A percentile compares a stretch with the other conserved stretches of the same genome.
Evolutionary conservation across 1,140 invertebrate genomes (phyloP).

Genomic region (Acromyrmex charruanus): DNA sequence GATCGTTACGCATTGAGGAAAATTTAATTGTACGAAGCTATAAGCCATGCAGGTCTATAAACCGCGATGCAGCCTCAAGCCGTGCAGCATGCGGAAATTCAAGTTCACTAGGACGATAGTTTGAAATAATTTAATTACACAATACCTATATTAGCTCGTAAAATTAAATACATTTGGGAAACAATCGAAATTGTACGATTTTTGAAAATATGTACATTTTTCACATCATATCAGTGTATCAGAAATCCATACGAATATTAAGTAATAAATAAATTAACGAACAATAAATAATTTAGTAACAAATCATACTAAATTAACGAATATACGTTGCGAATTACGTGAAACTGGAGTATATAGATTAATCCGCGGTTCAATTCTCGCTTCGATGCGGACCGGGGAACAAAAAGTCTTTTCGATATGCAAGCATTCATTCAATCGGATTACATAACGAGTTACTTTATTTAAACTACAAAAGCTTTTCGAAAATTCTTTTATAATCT

Average conservation of each 20-base stretch:
- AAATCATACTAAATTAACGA: slow-evolving; percentile 1
- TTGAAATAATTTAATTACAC: slow-evolving; percentile 6
- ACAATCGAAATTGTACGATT: background rate
- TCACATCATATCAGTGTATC: background rate
- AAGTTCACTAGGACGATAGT: background rate
- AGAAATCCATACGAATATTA: background rate
- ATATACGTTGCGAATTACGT: slow-evolving; percentile 23
- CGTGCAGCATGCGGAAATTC: background rate
- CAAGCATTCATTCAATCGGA: background rate
- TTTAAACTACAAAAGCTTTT: slow-evolving; percentile 43
- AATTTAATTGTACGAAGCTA: slow-evolving; percentile 30
- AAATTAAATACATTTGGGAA: background rate
- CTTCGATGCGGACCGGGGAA: background rate
- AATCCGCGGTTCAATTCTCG: slow-evolving; percentile 11
- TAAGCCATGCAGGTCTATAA: background rate
- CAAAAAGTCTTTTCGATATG: background rate
- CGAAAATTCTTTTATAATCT: slow-evolving; percentile 19
- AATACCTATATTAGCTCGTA: background rate
- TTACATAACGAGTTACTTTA: slow-evolving; percentile 15
- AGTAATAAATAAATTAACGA: slow-evolving; percentile 7
- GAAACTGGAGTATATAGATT: slow-evolving; percentile 5
- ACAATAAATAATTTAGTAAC: background rate
- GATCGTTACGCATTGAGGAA: slow-evolving; percentile 20
- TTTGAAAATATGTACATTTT: background rate
- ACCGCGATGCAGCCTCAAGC: background rate